phyloP scores from a whole-genome alignment of 2,888 invertebrate species.

The Hermaeophaga mercurialis region DNA sequence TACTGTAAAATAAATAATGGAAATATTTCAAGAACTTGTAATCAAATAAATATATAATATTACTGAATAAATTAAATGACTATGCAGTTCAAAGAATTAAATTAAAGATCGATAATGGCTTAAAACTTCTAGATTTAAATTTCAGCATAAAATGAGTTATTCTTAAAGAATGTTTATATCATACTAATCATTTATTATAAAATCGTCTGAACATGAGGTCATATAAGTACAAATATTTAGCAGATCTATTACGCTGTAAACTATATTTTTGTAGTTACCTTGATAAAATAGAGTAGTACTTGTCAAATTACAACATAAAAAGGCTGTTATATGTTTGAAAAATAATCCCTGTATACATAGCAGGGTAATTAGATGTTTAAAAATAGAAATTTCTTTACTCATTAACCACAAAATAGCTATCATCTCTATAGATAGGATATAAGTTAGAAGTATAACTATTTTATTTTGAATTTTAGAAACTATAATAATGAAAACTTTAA shows the following conservation, averaged over 20 bases:
- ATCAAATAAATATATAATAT: too few species aligned
- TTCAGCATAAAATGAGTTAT: constrained; percentile 10
- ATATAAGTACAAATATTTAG: constrained; percentile 7
- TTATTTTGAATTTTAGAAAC: too few species aligned
- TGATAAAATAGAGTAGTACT: too few species aligned
- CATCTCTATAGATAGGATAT: too few species aligned
- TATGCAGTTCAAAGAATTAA: neutral
- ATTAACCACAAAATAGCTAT: neutral
- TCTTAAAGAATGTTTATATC: constrained; percentile 14
- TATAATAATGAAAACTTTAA: too few species aligned
- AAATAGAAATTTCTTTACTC: constrained; percentile 17
- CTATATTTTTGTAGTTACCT: too few species aligned
- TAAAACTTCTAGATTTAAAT: neutral
- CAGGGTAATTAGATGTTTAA: constrained; percentile 15
- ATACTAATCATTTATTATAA: constrained; percentile 11
- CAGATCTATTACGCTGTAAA: too few species aligned
- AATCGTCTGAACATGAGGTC: constrained; percentile 18
- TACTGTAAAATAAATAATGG: too few species aligned
- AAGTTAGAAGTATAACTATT: too few species aligned
- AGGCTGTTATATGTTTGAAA: too few species aligned
- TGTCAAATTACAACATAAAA: too few species aligned
- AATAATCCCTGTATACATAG: constrained; percentile 3
- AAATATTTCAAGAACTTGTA: too few species aligned
- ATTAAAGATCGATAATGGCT: neutral
- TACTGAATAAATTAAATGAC: neutral